phyloP scores from a whole-genome alignment of 2,797 vertebrate genomes.

The Siniperca scherzeri region DNA sequence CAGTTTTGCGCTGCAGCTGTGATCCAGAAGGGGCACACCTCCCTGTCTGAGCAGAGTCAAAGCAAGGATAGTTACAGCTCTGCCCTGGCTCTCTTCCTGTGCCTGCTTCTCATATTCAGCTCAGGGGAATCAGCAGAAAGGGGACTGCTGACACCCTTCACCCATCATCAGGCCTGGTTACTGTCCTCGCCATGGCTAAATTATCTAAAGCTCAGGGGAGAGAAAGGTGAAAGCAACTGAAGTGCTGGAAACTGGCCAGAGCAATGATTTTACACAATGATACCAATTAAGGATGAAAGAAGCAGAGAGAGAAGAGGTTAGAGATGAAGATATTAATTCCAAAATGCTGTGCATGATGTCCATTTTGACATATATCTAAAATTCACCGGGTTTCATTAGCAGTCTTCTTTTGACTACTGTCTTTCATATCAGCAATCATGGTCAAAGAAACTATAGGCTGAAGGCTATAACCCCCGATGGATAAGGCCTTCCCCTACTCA shows the following conservation, averaged over 20 bases:
- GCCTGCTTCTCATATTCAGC: not conserved
- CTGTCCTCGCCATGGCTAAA: conserved; percentile 3
- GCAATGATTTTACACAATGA: not conserved
- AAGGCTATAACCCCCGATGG: not conserved
- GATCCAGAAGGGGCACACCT: not conserved
- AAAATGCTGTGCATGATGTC: not conserved
- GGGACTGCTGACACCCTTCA: conserved; percentile 29
- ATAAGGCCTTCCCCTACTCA: not conserved
- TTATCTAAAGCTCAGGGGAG: conserved; percentile 13
- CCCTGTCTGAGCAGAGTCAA: not conserved
- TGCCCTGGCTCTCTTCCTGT: conserved; percentile 4
- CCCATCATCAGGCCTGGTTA: not conserved
- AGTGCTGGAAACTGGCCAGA: conserved; percentile 34
- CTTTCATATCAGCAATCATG: no score
- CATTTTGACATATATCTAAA: not conserved
- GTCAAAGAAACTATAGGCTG: not conserved
- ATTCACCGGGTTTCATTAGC: not conserved
- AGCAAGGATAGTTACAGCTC: not conserved
- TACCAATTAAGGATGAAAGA: conserved; percentile 11
- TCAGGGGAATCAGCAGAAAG: conserved; percentile 25
- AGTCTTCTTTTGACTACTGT: not conserved
- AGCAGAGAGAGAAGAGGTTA: not conserved
- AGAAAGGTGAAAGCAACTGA: conserved; percentile 30
- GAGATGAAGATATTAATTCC: not conserved
- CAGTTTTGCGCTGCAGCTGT: conserved; percentile 16